Percentiles rank a stretch among this genome's conserved stretches.
Evolutionary conservation across 2,113 vertebrate genomes (phyloP).

Genomic region (Danio rerio): DNA sequence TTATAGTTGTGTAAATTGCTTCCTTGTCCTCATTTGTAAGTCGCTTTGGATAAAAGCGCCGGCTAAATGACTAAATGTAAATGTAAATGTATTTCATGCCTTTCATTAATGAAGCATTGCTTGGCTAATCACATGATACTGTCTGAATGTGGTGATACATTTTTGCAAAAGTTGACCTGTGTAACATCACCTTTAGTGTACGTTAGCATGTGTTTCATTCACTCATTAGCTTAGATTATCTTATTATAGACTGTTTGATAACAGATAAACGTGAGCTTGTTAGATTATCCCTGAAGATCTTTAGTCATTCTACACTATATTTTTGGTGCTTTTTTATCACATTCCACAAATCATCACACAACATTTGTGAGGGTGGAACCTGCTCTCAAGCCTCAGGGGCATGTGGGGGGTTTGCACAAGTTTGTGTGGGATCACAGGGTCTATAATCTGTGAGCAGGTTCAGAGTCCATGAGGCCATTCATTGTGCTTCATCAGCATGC

Average conservation of each 20-base stretch:
- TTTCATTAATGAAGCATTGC: too few relatives aligned
- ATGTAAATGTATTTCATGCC: too few relatives aligned
- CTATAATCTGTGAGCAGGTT: conserved; percentile 52
- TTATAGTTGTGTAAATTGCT: too few relatives aligned
- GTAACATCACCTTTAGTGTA: too few relatives aligned
- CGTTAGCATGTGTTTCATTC: neutral
- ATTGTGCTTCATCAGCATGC: conserved; percentile 89
- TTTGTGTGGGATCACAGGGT: conserved; percentile 68
- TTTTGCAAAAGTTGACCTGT: neutral
- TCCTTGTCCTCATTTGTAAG: too few relatives aligned
- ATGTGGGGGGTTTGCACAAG: conserved; percentile 33
- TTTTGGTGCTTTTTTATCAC: neutral
- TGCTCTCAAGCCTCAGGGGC: neutral
- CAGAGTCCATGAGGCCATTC: conserved; percentile 87
- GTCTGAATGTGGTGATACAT: neutral
- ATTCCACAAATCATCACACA: neutral
- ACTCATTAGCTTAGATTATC: neutral
- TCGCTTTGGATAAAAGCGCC: too few relatives aligned
- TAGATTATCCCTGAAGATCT: too few relatives aligned
- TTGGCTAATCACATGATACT: too few relatives aligned
- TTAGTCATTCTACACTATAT: neutral
- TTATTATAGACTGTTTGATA: too few relatives aligned
- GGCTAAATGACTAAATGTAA: too few relatives aligned
- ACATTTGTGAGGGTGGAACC: neutral
- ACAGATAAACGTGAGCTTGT: too few relatives aligned